Evolutionary conservation across 2,888 invertebrate species (phyloP).

Genomic region (Andrena camellia): DNA sequence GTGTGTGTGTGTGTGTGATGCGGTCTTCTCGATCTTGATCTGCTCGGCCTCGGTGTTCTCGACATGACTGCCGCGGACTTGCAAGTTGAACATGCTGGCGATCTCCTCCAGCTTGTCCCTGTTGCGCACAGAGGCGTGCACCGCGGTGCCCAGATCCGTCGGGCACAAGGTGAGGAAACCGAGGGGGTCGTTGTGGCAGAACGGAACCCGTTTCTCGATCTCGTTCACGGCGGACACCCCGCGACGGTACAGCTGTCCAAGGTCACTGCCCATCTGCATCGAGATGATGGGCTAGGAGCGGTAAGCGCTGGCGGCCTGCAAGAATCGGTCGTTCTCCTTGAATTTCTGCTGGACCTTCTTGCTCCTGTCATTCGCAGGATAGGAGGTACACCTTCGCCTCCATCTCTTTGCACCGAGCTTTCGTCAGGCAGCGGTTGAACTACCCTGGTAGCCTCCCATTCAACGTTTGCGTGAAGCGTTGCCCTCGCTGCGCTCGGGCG

Average conservation of each 20-base stretch:
- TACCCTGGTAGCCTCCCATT: constrained; percentile 97
- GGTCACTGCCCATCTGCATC: constrained; percentile 98
- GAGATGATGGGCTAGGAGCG: constrained; percentile 99
- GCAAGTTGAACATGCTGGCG: constrained; percentile 95
- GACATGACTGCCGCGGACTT: constrained; percentile 96
- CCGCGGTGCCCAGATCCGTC: constrained; percentile 98
- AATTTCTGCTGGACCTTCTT: constrained; percentile 98
- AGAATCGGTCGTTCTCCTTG: constrained; percentile 97
- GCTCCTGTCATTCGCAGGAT: constrained; percentile 97
- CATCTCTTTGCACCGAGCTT: constrained; percentile 99
- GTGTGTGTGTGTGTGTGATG: no score
- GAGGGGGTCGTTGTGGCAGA: constrained; percentile 97
- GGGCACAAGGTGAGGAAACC: constrained; percentile 99
- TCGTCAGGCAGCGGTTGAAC: constrained; percentile 98
- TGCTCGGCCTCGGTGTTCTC: constrained; percentile 98
- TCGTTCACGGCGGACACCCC: constrained; percentile 96
- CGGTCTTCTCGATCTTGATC: constrained; percentile 96
- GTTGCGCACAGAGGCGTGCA: constrained; percentile 99
- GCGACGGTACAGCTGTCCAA: constrained; percentile 94
- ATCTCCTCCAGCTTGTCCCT: constrained; percentile 95
- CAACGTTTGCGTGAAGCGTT: no score
- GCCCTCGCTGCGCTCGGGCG: no score
- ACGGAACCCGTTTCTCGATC: constrained; percentile 97
- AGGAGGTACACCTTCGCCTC: constrained; percentile 97
- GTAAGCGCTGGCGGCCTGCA: constrained; percentile 97